Conservation (phyloP, 2,113 vertebrate genomes). For the Emydura subglobosa region DNA sequence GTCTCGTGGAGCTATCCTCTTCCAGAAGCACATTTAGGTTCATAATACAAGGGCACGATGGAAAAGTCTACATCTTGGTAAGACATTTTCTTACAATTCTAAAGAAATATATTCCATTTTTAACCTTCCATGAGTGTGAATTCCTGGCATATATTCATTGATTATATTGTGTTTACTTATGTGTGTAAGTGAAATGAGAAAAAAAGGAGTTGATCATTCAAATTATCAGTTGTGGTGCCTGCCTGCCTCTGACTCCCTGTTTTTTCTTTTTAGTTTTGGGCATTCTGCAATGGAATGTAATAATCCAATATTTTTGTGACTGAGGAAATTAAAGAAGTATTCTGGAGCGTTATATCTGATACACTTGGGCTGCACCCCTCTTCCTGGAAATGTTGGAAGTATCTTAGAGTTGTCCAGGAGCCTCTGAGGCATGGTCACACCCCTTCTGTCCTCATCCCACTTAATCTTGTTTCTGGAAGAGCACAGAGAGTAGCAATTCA, state of each 20-base stretch:
- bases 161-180: background rate
- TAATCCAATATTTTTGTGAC: background rate
- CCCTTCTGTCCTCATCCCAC: background rate
- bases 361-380: background rate
- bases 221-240: background rate
- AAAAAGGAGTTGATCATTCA: background rate
- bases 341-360: background rate
- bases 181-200: background rate
- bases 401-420: background rate
- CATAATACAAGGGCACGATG: slow-evolving; percentile 86
- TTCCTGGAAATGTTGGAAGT: background rate
- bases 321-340: background rate
- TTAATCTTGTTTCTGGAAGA: background rate
- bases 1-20: slow-evolving; percentile 86
- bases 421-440: background rate
- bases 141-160: background rate
- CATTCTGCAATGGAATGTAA: background rate
- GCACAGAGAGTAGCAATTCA: background rate
- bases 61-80: slow-evolving; percentile 89
- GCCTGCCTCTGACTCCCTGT: background rate
- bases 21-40: slow-evolving; percentile 92
- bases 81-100: slow-evolving; percentile 50
- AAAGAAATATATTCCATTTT: background rate
- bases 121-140: background rate
- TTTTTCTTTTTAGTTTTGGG: background rate